Evolutionary conservation across 2,113 vertebrate species (phyloP), one percentile per base, ranked within the genome.

Genomic region (Mellivora capensis): DNA sequence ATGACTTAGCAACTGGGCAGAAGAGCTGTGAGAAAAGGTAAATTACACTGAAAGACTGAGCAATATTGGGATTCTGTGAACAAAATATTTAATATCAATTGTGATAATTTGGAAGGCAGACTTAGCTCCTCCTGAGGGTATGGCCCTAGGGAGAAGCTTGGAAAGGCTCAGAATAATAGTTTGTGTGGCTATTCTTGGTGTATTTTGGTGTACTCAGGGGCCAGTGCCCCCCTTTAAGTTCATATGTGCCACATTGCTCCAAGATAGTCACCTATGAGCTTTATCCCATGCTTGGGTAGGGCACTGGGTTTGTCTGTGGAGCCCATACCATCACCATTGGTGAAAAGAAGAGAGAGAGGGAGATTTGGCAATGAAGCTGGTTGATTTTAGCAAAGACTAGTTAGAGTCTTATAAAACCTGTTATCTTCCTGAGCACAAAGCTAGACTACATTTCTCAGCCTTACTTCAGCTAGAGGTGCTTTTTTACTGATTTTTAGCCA

Each of bases 241-340:
- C 6, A 2, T 3, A 2, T 0, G 2, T 57, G 57, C 27, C 14
- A 44, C 29, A 2, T 76, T 17, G 4, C 71, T 23, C 34, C 37
- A 44, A 67, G 37, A 52, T 11, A 34, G n/a, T 64, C 37, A 57
- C 4, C 18, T 62, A 23, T 39, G 31, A 57, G 69, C 61, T 77
- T 29, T 20, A 8, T 47, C 1, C 6, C 34, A 20, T 12, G 39
- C 34, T 34, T 47, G 25, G 7, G 34, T 71, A 31, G n/a, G 4
- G 27, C 59, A 67, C 23, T 27, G 31, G 59, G 57, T n/a, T 44
- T 44, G 57, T 54, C 71, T 83, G 82, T 83, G 89, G 61, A 31
- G 27, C 21, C 52, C 21, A 7, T 25, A 47, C 31, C 25, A 18
- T 54, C 52, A 54, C 17, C n/a, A 1, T 3, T 5, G 29, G 57